Evolutionary conservation across 2,797 vertebrate genomes (phyloP).

Genomic region (Phrynocephalus vlangalii): DNA sequence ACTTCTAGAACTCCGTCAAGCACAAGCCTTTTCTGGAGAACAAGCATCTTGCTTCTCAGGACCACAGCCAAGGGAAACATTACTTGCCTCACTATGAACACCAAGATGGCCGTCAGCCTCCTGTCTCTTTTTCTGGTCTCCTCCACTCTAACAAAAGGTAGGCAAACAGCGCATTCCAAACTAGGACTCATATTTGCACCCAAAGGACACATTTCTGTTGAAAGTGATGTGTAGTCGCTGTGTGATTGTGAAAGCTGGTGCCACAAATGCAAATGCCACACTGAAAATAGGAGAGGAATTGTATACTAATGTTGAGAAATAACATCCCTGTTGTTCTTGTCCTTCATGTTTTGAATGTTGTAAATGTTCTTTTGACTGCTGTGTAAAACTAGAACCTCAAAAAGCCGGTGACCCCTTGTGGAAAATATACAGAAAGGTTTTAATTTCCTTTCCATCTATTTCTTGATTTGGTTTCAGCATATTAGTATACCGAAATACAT

Average conservation of each 20-base stretch:
- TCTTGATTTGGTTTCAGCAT: neutral
- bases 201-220: neutral
- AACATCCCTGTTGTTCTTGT: neutral
- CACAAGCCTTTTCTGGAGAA: neutral
- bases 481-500: neutral
- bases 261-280: neutral
- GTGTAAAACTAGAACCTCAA: neutral
- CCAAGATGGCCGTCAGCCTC: neutral
- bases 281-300: neutral
- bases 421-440: neutral
- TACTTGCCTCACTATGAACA: neutral
- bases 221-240: too few relatives aligned
- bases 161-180: neutral
- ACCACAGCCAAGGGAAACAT: neutral
- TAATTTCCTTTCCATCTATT: neutral
- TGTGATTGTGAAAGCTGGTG: neutral
- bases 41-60: neutral
- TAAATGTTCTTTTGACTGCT: too few relatives aligned
- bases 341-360: neutral
- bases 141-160: constrained; percentile 49
- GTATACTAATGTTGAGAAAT: neutral
- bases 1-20: neutral
- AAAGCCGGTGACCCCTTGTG: neutral
- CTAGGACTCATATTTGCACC: neutral
- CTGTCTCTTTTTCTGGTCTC: constrained; percentile 40